Conservation (phyloP, 2,797 vertebrate genomes). For the Anguilla megastoma region DNA sequence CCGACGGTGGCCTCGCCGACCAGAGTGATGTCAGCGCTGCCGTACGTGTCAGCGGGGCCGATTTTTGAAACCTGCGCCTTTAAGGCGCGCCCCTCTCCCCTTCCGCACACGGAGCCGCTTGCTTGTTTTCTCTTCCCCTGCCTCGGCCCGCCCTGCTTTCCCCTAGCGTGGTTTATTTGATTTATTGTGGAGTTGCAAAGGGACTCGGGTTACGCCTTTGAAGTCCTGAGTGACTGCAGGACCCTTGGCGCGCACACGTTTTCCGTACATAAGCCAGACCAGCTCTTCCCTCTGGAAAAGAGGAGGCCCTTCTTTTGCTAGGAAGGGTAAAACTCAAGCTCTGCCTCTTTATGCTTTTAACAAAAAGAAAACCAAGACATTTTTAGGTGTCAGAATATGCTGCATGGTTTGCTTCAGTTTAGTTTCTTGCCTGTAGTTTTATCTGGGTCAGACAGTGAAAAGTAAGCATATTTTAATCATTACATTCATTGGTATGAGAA, state of each 20-base stretch:
- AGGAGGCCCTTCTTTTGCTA: slow-evolving; percentile 56
- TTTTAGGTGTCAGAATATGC: slow-evolving; percentile 9
- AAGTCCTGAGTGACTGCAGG: slow-evolving; percentile 72
- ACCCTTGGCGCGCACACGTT: slow-evolving; percentile 67
- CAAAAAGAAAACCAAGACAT: slow-evolving; percentile 35
- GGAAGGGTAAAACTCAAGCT: slow-evolving; percentile 44
- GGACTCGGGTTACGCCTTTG: slow-evolving; percentile 81
- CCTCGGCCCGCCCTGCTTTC: slow-evolving; percentile 37
- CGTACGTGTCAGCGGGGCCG: slow-evolving; percentile 3
- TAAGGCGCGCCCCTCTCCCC: slow-evolving; percentile 30
- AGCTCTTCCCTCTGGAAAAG: slow-evolving; percentile 46
- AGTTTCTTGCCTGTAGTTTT: neutral
- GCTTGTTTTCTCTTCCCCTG: slow-evolving; percentile 33
- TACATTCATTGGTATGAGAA: neutral
- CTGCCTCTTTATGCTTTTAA: slow-evolving; percentile 43
- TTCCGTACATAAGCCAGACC: slow-evolving; percentile 63
- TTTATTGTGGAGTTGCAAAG: slow-evolving; percentile 75
- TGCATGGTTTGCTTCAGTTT: neutral
- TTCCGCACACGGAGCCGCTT: neutral
- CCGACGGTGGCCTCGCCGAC: slow-evolving; percentile 30
- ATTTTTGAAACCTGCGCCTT: slow-evolving; percentile 7
- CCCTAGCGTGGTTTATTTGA: slow-evolving; percentile 74
- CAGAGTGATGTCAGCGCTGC: neutral
- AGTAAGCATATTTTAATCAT: neutral
- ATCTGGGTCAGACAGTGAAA: neutral